Conservation (phyloP, 92 coral and sea anemone species). For the Epizoanthus rinbou region DNA sequence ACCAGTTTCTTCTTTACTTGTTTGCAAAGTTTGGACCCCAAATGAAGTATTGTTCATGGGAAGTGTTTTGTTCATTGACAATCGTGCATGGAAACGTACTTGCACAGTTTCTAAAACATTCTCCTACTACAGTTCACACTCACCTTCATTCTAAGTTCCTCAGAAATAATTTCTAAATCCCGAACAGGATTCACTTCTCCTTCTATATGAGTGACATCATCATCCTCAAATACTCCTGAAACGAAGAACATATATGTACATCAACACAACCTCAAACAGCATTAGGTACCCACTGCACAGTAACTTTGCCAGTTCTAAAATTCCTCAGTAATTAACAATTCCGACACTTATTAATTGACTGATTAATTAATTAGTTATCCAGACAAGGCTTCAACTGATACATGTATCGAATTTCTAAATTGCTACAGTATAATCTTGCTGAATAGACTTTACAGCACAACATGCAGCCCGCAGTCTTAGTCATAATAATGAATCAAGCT, state of each 20-base stretch:
- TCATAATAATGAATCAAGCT: too few species aligned
- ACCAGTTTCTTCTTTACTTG: not conserved
- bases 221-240: conserved; percentile 89
- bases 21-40: not conserved
- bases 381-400: too few species aligned
- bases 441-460: too few species aligned
- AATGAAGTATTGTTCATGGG: too few species aligned
- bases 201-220: conserved; percentile 93
- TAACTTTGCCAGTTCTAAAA: not conserved
- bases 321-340: too few species aligned
- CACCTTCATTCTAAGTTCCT: conserved; percentile 93
- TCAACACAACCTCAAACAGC: too few species aligned
- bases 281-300: not conserved
- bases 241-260: not conserved
- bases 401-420: too few species aligned
- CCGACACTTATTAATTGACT: too few species aligned
- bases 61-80: not conserved
- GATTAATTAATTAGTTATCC: too few species aligned
- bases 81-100: too few species aligned
- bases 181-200: conserved; percentile 94
- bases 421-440: too few species aligned
- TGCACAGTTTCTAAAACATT: not conserved
- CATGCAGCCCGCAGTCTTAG: too few species aligned
- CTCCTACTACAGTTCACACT: not conserved
- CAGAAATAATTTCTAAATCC: conserved; percentile 91